Evolutionary conservation across 1,140 invertebrate species (phyloP), one percentile per base, ranked within the genome.

Genomic region (Trachymyrmex cornetzi): DNA sequence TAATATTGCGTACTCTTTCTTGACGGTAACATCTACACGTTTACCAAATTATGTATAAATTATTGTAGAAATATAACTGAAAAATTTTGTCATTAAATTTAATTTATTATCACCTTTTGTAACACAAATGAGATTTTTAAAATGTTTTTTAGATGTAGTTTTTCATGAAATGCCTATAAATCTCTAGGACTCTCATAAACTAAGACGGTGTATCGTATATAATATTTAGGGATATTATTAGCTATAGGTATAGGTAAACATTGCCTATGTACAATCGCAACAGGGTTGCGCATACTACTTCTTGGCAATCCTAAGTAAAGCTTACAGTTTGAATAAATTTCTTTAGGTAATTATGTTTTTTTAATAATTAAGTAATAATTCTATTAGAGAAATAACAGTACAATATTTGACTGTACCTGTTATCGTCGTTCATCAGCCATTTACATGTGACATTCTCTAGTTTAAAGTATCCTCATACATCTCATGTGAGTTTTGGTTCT

Each of bases 291-390:
- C 66, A 88, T 88, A 82, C 88, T 92, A 92, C 87, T 91, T 92
- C 77, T 88, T 91, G 92, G 90, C 91, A 91, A 91, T 90, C 87
- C 91, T 93, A 93, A 93, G 89, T 92, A 92, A 92, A 93, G 92
- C 91, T 93, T 93, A 93, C 75, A 90, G 85, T 91, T 93, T 90
- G 90, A 92, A 93, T 93, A 92, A 92, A 92, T 87, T 92, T 91
- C 87, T 89, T 92, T 92, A 88, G 88, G 85, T 93, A 93, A 88
- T 89, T 93, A 92, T 91, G 86, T 91, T 24, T 88, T 90, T 69
- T 69, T 91, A 91, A 90, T 92, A 91, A 77, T 81, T 93, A 92
- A 88, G 87, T 93, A 92, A 91, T 93, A 92, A 88, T 92, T 88
- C 87, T 92, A 91, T 91, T 90, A 92, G 81, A 92, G 81, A 87